These are phyloP conservation scores for Grapholita molesta DNA, from an alignment of 1,140 invertebrate genomes.

Conservation along the genomic window DNA sequence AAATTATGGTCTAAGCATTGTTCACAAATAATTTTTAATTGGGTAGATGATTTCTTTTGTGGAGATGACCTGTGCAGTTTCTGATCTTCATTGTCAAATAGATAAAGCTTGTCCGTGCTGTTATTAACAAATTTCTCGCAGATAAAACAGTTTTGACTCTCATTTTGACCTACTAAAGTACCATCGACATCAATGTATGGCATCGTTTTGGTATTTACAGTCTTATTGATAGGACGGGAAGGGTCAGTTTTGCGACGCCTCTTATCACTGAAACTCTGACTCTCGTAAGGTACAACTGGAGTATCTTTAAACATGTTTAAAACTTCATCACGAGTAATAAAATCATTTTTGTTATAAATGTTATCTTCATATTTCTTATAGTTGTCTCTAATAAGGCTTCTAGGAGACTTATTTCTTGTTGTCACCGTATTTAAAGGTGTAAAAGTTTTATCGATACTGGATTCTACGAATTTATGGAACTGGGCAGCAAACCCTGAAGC, in stretches of 20 bases:
- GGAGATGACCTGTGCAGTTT: slow-evolving; percentile 56
- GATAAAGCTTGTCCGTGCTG: slow-evolving; percentile 54
- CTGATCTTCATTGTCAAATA: slow-evolving; percentile 71
- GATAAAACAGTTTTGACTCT: slow-evolving; percentile 58
- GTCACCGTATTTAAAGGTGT: slow-evolving; percentile 37
- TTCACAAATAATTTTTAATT: slow-evolving; percentile 62
- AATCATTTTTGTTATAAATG: slow-evolving; percentile 36
- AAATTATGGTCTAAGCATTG: slow-evolving; percentile 57
- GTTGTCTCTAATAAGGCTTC: slow-evolving; percentile 44
- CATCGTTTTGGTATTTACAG: slow-evolving; percentile 39
- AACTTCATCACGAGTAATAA: slow-evolving; percentile 55
- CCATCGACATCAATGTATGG: slow-evolving; percentile 44
- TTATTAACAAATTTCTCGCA: slow-evolving; percentile 56
- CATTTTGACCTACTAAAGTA: slow-evolving; percentile 30
- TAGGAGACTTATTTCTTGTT: slow-evolving; percentile 45
- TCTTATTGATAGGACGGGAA: slow-evolving; percentile 49
- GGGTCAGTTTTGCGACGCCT: slow-evolving; percentile 62
- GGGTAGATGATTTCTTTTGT: slow-evolving; percentile 46
- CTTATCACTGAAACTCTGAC: slow-evolving; percentile 41
- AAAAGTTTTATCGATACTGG: slow-evolving; percentile 41
- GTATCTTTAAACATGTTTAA: slow-evolving; percentile 71
- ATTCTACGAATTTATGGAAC: slow-evolving; percentile 60
- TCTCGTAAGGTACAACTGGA: slow-evolving; percentile 55
- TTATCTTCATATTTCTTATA: slow-evolving; percentile 48
- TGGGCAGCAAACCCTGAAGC: slow-evolving; percentile 59